These are phyloP conservation scores for Falco punctatus DNA, from an alignment of 2,113 vertebrate species.

Conservation along the genomic window DNA sequence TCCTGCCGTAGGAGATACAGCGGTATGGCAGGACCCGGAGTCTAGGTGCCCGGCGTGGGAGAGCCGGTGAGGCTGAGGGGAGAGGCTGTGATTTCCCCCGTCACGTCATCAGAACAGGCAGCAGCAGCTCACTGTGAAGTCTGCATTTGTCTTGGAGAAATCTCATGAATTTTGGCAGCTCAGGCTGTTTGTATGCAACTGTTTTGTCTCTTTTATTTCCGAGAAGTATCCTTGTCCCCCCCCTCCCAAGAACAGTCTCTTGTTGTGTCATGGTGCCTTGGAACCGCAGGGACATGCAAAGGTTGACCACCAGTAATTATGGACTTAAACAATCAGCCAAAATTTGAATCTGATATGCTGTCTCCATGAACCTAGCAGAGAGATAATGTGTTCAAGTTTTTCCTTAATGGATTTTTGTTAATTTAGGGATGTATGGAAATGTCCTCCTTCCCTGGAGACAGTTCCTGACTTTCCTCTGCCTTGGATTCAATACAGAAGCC, in stretches of 20 bases:
- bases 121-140: neutral
- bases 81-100: neutral
- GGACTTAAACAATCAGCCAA: neutral
- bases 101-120: neutral
- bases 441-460: neutral
- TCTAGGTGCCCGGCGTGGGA: neutral
- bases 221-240: neutral
- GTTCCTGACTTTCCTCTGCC: neutral
- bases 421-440: neutral
- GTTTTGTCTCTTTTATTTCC: neutral
- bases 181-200: neutral
- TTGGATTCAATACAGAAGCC: neutral
- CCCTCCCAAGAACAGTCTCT: neutral
- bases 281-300: neutral
- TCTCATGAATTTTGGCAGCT: neutral
- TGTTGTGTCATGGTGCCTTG: rapidly evolving
- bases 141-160: neutral
- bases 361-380: neutral
- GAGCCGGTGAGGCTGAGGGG: neutral
- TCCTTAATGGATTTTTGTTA: neutral
- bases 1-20: neutral
- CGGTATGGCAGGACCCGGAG: neutral
- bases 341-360: neutral
- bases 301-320: neutral
- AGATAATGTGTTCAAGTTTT: neutral